These are phyloP conservation scores for Rhogogaster chlorosoma DNA, from an alignment of 2,888 invertebrate genomes.

Conservation along the genomic window DNA sequence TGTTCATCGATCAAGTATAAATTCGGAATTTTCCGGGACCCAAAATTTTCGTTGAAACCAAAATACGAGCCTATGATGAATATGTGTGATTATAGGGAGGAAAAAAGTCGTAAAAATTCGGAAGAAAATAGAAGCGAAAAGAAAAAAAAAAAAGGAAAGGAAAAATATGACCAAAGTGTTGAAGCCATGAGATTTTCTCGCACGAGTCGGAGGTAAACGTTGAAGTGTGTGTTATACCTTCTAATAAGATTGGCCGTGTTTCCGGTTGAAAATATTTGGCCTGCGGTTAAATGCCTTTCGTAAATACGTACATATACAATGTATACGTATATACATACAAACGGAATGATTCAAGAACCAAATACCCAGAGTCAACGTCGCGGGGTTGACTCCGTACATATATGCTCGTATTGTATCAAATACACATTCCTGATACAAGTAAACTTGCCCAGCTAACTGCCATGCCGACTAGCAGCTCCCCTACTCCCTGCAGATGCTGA, in stretches of 20 bases:
- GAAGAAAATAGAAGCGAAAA: background rate
- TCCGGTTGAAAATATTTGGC: slow-evolving; percentile 73
- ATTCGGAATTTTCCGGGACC: background rate
- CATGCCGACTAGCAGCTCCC: slow-evolving; percentile 4
- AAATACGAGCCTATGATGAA: background rate
- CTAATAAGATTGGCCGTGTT: slow-evolving; percentile 25
- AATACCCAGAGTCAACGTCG: slow-evolving; percentile 75
- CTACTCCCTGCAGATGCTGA: background rate
- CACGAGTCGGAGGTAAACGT: background rate
- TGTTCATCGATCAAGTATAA: background rate
- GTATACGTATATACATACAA: background rate
- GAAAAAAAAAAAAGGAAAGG: background rate
- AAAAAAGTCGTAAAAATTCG: background rate
- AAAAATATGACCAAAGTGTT: background rate
- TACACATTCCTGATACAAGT: slow-evolving; percentile 43
- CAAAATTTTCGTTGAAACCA: background rate
- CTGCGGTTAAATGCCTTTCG: slow-evolving; percentile 73
- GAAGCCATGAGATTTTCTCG: slow-evolving; percentile 1
- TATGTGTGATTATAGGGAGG: background rate
- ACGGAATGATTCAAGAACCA: slow-evolving; percentile 76
- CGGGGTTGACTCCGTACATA: slow-evolving; percentile 75
- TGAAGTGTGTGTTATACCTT: background rate
- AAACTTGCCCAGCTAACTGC: slow-evolving; percentile 16
- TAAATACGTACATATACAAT: slow-evolving; percentile 52
- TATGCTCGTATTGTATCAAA: slow-evolving; percentile 66